Evolutionary conservation across 2,888 invertebrate genomes (phyloP), one percentile per base, ranked within the genome.

Genomic region (Pyralis farinalis): DNA sequence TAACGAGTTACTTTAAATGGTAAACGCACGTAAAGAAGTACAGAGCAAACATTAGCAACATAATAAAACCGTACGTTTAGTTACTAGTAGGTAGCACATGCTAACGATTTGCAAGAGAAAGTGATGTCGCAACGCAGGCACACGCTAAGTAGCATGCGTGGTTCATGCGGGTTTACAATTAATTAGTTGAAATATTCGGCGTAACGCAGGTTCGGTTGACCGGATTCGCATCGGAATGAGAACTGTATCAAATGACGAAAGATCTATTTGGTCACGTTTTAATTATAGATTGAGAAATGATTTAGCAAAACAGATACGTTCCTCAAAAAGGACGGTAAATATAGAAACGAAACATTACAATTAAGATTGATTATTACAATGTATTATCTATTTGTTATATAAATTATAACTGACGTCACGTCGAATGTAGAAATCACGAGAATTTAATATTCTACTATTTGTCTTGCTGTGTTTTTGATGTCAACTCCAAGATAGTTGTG

Each of bases 81-180:
- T 53, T 48, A 55, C 55, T 49, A 48, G 44, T 49, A 42, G 44
- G 44, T 49, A 42, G 44, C 22, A 37, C 48, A 50, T 54, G 60
- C 56, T 63, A 62, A 67, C 61, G 67, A 71, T 68, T 64, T 58
- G 72, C 58, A 44, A 58, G 85, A 74, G 85, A 86, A 85, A 86
- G 85, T 80, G 72, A 75, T 83, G 79, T 83, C 71, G 82, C 80
- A 80, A 85, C 49, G 56, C 55, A 53, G 53, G 55, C 39, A 54
- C 46, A 48, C 47, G 54, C 43, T 48, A 46, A 52, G 53, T 49
- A 49, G 49, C 49, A 61, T 64, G 56, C 16, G 4, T 16, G 16
- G 16, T 28, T 40, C 44, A 44, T 52, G 46, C 43, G 49, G 48
- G 46, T 41, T 29, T 29, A 27, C 37, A 38, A 42, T 48, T 44